Evolutionary conservation across 2,888 invertebrate genomes (phyloP), one percentile per base, ranked within the genome.

Genomic region (Heliconius sara): DNA sequence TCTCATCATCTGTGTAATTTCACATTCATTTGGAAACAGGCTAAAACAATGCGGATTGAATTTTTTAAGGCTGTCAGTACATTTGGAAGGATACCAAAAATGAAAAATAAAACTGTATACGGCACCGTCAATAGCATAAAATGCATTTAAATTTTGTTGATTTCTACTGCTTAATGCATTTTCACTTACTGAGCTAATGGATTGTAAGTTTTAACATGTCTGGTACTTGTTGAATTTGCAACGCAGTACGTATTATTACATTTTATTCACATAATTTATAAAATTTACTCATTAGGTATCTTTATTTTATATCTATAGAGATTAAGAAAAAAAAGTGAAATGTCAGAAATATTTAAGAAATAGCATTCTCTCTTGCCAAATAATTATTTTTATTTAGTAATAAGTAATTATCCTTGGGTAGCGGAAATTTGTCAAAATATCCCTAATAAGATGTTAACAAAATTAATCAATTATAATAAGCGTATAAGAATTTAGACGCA

Each of bases 161-260:
- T 94, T 95, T 95, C 95, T 94, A 93, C 94, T 93, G 86, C 91
- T 91, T 90, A 88, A 93, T 92, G 91, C 93, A 91, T 90, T 94
- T 93, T 91, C 92, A 92, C 93, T 92, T 88, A 87, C 89, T 87
- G 87, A 89, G 86, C 86, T 86, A 88, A 87, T 88, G 82, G 81
- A 83, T 83, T 81, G 84, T 79, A 74, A 82, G 80, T 78, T 79
- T 80, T 60, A 79, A 80, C 82, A 83, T 83, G 74, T 43, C 19
- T 78, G 34, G 43, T 68, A 25, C n/a, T 77, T 63, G 75, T 78
- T 34, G 25, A 78, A 79, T 82, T 79, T 79, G 65, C 67, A 75
- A 47, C 57, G 39, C 60, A 70, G 78, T 30, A 76, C 30, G 70
- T 57, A 39, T 68, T 68, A 43, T 43, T n/a, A 25, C 39, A 68